Base-by-base conservation (phyloP, 2,113 vertebrate genomes). In the Salvator merianae region DNA sequence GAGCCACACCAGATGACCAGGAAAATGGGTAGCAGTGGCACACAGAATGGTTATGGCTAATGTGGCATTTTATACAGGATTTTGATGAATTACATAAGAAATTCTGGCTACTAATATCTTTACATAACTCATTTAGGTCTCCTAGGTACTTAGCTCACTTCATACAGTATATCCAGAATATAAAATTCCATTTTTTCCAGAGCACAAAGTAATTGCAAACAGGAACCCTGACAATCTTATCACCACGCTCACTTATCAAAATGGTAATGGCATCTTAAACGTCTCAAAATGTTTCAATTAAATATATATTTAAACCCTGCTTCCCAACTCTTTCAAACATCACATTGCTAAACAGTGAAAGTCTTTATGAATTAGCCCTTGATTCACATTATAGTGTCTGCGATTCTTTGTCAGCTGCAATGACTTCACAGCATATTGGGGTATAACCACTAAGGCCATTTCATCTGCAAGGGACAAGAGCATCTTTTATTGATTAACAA, bases 401-500 rank as follows among this genome's bases (percentile, higher is more conserved):
- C 13, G 77, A 93, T 89, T 83, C 90, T 95, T 93, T 93, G 84
- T 94, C 87, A 93, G 82, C 28, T 88, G 90, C 90, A 79, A 69
- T 90, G 92, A 93, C 90, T 91, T 94, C 90, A 92, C 84, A 77
- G 83, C 84, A 84, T 82, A 91, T 83, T 89, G 89, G 88, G 87
- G 90, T 92, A 94, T 71, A 90, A 92, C 81, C 77, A 73, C 84
- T 93, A 84, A 90, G 84, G 62, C 66, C 55, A 50, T 83, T 83
- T 32, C 43, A 55, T 66, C 73, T 34, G 73, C 78, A 68, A 83
- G 47, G 73, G 62, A 76, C 65, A 94, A 91, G 30, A 69, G 28
- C 88, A 92, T 86, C 84, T 91, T 94, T 93, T 95, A 88, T 91
- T 87, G 84, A 89, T 8, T 91, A 86, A 80, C 94, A 43, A 59